phyloP scores from a whole-genome alignment of 2,888 invertebrate genomes.

The Buathra laborator region DNA sequence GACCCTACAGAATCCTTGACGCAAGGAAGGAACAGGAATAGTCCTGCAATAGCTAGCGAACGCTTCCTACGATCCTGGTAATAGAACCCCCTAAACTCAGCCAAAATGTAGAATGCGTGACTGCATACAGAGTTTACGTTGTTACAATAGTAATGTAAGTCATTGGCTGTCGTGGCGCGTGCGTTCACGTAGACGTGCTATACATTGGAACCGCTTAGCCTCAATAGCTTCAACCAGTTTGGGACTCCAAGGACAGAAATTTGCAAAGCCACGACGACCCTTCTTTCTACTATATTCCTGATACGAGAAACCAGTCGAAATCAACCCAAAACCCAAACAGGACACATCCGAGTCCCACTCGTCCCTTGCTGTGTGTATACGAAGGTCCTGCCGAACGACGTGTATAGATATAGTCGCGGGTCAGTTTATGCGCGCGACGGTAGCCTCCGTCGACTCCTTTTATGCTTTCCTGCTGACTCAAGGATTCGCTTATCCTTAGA shows the following conservation, averaged over 20 bases:
- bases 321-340: constrained; percentile 75
- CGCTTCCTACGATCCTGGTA: constrained; percentile 76
- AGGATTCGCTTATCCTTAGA: constrained; percentile 83
- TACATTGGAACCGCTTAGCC: constrained; percentile 24
- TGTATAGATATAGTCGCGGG: not conserved
- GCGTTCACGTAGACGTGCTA: not conserved
- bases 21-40: constrained; percentile 14
- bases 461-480: constrained; percentile 82
- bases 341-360: constrained; percentile 47
- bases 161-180: constrained; percentile 20
- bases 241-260: constrained; percentile 29
- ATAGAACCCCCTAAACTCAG: constrained; percentile 79
- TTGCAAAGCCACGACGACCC: constrained; percentile 25
- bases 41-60: constrained; percentile 31
- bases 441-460: constrained; percentile 73
- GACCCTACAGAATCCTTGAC: constrained; percentile 34
- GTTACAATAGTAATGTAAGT: constrained; percentile 29
- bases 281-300: constrained; percentile 74
- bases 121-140: constrained; percentile 32
- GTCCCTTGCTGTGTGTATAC: constrained; percentile 23
- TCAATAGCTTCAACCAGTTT: constrained; percentile 13
- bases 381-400: constrained; percentile 64
- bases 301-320: constrained; percentile 78
- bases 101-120: constrained; percentile 77
- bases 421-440: constrained; percentile 45